Conservation (phyloP, 2,113 vertebrate genomes). For the Micronycteris hirsuta region DNA sequence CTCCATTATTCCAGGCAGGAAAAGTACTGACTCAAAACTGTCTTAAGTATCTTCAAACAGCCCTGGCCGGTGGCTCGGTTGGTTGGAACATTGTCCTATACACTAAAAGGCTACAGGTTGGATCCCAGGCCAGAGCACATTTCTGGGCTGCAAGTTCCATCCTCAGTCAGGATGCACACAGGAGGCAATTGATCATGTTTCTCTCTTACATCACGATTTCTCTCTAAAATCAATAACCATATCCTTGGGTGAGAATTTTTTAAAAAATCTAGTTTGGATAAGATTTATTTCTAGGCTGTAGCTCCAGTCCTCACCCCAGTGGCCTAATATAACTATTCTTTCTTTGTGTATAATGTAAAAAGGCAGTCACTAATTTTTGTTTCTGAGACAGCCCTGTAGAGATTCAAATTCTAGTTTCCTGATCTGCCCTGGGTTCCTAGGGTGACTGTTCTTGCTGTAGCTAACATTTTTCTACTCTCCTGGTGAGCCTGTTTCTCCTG, state of each 20-base stretch:
- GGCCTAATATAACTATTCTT: neutral
- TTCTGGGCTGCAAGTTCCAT: too few relatives aligned
- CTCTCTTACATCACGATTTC: too few relatives aligned
- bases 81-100: too few relatives aligned
- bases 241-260: too few relatives aligned
- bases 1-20: neutral
- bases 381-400: neutral
- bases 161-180: too few relatives aligned
- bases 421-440: neutral
- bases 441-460: neutral
- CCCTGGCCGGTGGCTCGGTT: too few relatives aligned
- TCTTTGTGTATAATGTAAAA: neutral
- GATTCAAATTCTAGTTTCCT: conserved; percentile 9
- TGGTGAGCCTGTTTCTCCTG: neutral
- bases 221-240: too few relatives aligned
- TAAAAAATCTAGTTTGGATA: neutral
- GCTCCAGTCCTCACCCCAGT: neutral
- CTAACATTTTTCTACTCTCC: neutral
- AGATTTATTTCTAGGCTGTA: neutral
- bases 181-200: too few relatives aligned
- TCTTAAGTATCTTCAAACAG: neutral
- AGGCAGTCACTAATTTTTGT: neutral
- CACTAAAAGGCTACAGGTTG: too few relatives aligned
- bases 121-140: too few relatives aligned
- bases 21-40: neutral